Evolutionary conservation across 2,113 vertebrate genomes (phyloP), one percentile per base, ranked within the genome.

Genomic region (Empidonax traillii): DNA sequence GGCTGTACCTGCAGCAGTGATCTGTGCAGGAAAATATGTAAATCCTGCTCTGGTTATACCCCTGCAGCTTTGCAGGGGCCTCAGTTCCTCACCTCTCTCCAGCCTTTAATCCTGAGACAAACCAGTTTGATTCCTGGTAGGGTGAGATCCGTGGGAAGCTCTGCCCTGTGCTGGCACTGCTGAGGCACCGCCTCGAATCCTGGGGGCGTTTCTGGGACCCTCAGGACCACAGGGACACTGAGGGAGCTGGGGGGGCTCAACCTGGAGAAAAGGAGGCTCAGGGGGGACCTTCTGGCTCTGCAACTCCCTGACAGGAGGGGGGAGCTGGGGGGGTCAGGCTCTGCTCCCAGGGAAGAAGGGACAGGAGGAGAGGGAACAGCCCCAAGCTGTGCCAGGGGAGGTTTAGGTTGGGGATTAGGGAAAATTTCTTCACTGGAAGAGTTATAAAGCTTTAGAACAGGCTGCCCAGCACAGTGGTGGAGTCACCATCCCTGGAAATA

Each of bases 291-390:
- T 52, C 5, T 53, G 12, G 12, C 27, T 66, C 37, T 61, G 56
- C 68, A 75, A 1, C 12, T 52, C 61, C 47, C 67, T 75, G 69
- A 3, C 44, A 88, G 52, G 59, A 66, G 67, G 31, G 31, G 59
- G 33, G 43, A 58, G 51, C 17, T 0, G 27, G 51, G 14, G 22
- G 11, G 10, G 3, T 22, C 3, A 0, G 37, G 37, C 44, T 73
- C 1, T 81, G 59, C 86, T 66, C 9, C 18, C 43, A 58, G 51
- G 18, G 52, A n/a, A 30, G n/a, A 61, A 75, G 86, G 61, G 61
- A 59, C 69, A 75, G 69, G 53, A 68, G 8, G 15, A 75, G 69
- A 61, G 28, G 24, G 6, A 68, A 25, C 0, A 0, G 46, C 46
- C n/a, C 46, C 14, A 5, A 2, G 53, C 4, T 75, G 77, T 0